Percentiles rank a stretch among this genome's conserved stretches.
Evolutionary conservation across 2,888 invertebrate genomes (phyloP).

Genomic region (Nematopogon swammerdamellus): DNA sequence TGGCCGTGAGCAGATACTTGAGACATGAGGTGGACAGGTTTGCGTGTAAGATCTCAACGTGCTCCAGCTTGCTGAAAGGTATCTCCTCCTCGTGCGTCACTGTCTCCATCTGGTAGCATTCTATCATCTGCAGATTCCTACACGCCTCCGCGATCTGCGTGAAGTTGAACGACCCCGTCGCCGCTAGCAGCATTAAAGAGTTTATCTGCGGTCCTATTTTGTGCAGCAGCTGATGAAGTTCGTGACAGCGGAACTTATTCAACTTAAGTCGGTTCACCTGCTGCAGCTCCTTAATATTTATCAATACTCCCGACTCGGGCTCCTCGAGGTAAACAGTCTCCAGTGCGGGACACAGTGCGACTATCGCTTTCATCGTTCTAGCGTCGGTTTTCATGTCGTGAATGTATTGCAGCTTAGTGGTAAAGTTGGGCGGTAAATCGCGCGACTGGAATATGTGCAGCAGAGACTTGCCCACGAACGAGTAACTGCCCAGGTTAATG

Average conservation of each 20-base stretch:
- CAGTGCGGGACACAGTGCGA: slow-evolving; percentile 58
- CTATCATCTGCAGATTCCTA: slow-evolving; percentile 58
- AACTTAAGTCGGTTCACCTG: slow-evolving; percentile 57
- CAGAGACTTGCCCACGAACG: slow-evolving; percentile 63
- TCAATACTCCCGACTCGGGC: slow-evolving; percentile 54
- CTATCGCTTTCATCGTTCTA: slow-evolving; percentile 57
- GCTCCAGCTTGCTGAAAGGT: slow-evolving; percentile 59
- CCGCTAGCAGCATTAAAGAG: slow-evolving; percentile 57
- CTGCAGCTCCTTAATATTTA: slow-evolving; percentile 43
- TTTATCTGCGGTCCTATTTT: slow-evolving; percentile 51
- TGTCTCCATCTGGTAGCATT: slow-evolving; percentile 64
- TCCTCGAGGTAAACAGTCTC: slow-evolving; percentile 65
- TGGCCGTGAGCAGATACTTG: slow-evolving; percentile 59
- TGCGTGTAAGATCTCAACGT: slow-evolving; percentile 65
- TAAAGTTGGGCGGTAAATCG: slow-evolving; percentile 49
- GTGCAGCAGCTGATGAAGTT: slow-evolving; percentile 56
- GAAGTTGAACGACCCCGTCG: slow-evolving; percentile 56
- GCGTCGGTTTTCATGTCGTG: slow-evolving; percentile 63
- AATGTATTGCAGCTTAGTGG: slow-evolving; percentile 63
- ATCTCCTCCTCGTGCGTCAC: slow-evolving; percentile 53
- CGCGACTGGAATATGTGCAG: slow-evolving; percentile 51
- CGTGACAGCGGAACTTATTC: slow-evolving; percentile 59
- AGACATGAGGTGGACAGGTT: slow-evolving; percentile 55
- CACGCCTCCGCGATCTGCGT: slow-evolving; percentile 58
- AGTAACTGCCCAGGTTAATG: slow-evolving; percentile 63